A percentile compares a stretch with the other conserved stretches of the same genome.
Conservation (phyloP, 2,888 invertebrate species). For the Sinelater perroti region DNA sequence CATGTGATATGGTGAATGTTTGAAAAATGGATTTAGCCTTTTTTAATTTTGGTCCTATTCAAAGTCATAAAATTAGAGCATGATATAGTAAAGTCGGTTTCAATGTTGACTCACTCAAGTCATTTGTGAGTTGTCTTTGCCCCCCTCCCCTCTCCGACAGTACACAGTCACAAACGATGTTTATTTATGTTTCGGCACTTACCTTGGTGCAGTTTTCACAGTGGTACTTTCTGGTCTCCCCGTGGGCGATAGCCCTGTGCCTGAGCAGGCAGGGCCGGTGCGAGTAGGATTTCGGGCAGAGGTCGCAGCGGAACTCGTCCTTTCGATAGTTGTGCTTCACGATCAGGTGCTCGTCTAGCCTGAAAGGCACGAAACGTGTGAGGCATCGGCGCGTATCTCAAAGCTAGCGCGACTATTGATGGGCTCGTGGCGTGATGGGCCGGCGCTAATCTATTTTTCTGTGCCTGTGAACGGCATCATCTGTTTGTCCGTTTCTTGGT, state of each 20-base stretch:
- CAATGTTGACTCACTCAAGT: no score
- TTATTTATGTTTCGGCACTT: no score
- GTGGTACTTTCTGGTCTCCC: constrained; percentile 84
- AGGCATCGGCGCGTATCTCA: no score
- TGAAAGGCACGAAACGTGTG: constrained; percentile 61
- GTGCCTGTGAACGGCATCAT: constrained; percentile 46
- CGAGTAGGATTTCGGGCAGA: constrained; percentile 84
- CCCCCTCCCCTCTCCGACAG: no score
- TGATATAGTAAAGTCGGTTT: no score
- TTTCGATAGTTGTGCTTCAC: constrained; percentile 80
- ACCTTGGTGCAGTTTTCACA: constrained; percentile 94
- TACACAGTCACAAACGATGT: no score
- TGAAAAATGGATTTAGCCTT: no score
- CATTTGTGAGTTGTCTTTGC: no score
- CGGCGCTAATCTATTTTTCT: constrained; percentile 45
- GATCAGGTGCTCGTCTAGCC: constrained; percentile 85
- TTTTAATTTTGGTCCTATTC: no score
- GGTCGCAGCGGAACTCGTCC: constrained; percentile 83
- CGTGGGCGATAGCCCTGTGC: constrained; percentile 83
- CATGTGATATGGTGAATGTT: no score
- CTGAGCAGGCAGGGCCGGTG: constrained; percentile 82
- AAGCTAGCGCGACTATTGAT: constrained; percentile 33
- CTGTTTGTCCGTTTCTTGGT: constrained; percentile 39
- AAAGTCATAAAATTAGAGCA: no score
- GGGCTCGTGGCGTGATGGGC: constrained; percentile 40